Conservation (phyloP, 2,888 invertebrate species). For the Patella ulyssiponensis region DNA sequence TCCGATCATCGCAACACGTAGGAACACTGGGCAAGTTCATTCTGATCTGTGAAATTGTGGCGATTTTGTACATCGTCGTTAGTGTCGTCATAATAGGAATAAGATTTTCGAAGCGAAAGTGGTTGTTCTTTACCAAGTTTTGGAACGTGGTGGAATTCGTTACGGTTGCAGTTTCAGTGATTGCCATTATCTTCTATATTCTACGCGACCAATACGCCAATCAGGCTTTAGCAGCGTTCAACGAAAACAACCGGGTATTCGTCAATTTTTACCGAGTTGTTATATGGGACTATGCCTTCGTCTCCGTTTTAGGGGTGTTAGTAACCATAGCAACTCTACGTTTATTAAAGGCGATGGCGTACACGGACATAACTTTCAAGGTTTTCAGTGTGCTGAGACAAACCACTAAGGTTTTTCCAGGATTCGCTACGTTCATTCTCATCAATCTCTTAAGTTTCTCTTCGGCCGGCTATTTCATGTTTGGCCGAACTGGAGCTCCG, state of each 20-base stretch:
- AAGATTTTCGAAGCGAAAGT: constrained; percentile 38
- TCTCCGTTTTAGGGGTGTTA: constrained; percentile 45
- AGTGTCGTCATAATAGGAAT: constrained; percentile 39
- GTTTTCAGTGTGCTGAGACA: constrained; percentile 46
- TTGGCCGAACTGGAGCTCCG: constrained; percentile 44
- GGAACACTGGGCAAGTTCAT: constrained; percentile 46
- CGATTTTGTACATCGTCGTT: constrained; percentile 41
- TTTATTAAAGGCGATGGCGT: constrained; percentile 53
- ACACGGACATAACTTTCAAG: constrained; percentile 49
- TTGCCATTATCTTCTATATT: constrained; percentile 43
- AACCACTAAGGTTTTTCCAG: constrained; percentile 47
- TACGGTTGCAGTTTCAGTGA: constrained; percentile 37
- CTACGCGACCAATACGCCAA: constrained; percentile 40
- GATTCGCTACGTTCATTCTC: constrained; percentile 51
- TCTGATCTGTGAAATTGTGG: constrained; percentile 46
- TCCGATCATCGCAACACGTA: constrained; percentile 48
- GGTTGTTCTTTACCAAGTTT: constrained; percentile 41
- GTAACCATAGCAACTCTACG: constrained; percentile 51
- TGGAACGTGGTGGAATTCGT: constrained; percentile 53
- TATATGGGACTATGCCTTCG: constrained; percentile 51
- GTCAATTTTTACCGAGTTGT: constrained; percentile 57
- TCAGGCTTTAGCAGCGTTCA: constrained; percentile 44
- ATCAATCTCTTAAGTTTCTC: constrained; percentile 47
- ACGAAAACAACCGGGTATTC: constrained; percentile 50
- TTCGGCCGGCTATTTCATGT: constrained; percentile 48